Evolutionary conservation across 2,797 vertebrate species (phyloP).

Genomic region (Corythornis leucogaster): DNA sequence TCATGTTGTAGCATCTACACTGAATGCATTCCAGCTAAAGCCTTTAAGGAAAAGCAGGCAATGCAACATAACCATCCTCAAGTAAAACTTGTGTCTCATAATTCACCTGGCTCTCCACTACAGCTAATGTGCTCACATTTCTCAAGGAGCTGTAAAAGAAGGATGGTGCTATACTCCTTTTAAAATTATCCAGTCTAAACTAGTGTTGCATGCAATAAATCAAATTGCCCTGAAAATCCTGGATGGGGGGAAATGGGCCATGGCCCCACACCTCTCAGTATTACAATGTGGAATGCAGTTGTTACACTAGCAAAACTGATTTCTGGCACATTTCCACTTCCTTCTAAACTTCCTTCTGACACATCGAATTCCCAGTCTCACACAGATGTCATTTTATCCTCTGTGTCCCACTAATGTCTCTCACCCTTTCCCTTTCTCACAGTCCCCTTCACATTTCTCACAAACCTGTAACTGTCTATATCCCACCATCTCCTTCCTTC

Average conservation of each 20-base stretch:
- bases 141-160: constrained; percentile 30
- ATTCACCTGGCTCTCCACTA: constrained; percentile 4
- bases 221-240: constrained; percentile 29
- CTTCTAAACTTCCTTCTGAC: neutral
- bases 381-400: neutral
- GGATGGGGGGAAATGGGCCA: neutral
- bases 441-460: neutral
- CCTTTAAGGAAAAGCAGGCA: constrained; percentile 1
- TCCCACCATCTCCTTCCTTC: neutral
- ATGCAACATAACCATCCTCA: neutral
- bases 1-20: neutral
- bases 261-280: neutral
- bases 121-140: constrained; percentile 5
- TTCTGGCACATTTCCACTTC: neutral
- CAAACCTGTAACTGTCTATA: neutral
- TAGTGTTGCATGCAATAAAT: neutral
- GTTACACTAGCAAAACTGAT: neutral
- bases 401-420: neutral
- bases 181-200: constrained; percentile 40
- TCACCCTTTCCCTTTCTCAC: neutral
- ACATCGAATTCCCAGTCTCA: neutral
- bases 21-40: constrained; percentile 3
- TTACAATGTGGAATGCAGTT: neutral
- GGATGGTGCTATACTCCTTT: constrained; percentile 37
- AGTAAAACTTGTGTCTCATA: constrained; percentile 22